phyloP scores from a whole-genome alignment of 2,888 invertebrate genomes.

The Hylaea fasciaria region DNA sequence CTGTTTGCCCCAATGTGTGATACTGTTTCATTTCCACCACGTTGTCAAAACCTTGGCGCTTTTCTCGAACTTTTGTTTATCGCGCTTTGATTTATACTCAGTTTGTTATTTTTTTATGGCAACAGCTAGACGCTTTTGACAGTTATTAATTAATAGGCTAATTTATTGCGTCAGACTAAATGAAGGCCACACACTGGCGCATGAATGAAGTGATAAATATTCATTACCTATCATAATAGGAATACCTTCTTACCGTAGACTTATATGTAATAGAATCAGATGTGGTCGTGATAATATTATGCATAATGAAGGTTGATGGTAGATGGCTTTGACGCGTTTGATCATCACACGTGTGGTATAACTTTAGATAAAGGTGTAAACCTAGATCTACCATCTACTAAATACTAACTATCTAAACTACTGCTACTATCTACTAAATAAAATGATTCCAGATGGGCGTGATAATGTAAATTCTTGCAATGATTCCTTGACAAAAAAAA shows the following conservation, averaged over 20 bases:
- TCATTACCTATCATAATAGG: slow-evolving; percentile 25
- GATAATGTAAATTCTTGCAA: no score
- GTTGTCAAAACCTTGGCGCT: slow-evolving; percentile 27
- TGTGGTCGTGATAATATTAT: slow-evolving; percentile 20
- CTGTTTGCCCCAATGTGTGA: not conserved
- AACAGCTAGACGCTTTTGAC: slow-evolving; percentile 51
- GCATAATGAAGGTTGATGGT: no score
- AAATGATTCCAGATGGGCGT: no score
- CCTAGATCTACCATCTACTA: no score
- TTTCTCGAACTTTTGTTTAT: slow-evolving; percentile 64
- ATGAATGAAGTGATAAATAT: slow-evolving; percentile 33
- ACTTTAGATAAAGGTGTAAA: no score
- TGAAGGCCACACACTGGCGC: slow-evolving; percentile 21
- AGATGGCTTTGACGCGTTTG: slow-evolving; percentile 8
- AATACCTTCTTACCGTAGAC: slow-evolving; percentile 1
- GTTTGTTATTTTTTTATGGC: slow-evolving; percentile 53
- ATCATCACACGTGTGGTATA: slow-evolving; percentile 1
- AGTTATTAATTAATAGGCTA: slow-evolving; percentile 55
- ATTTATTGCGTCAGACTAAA: slow-evolving; percentile 45
- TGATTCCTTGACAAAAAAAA: no score
- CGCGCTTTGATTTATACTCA: slow-evolving; percentile 65
- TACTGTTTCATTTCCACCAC: slow-evolving; percentile 30
- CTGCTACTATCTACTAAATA: no score
- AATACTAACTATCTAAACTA: no score
- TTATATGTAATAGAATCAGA: slow-evolving; percentile 14